Evolutionary conservation across 2,888 invertebrate genomes (phyloP).

Genomic region (Ormia ochracea): DNA sequence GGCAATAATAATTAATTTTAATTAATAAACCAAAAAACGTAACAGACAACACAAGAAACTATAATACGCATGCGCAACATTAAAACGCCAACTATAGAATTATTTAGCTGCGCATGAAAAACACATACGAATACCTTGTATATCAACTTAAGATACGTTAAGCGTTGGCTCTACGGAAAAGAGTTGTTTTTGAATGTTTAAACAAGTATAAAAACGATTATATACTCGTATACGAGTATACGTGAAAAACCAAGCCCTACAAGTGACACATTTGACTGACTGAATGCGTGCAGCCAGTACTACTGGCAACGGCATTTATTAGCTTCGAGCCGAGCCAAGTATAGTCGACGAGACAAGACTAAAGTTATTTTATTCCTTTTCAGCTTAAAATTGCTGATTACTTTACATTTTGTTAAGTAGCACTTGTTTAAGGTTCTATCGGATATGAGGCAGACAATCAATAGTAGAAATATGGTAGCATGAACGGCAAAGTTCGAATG

Average conservation of each 20-base stretch:
- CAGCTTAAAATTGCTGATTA: slow-evolving; percentile 36
- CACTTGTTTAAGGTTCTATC: slow-evolving; percentile 42
- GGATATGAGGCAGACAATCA: slow-evolving; percentile 57
- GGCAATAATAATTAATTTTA: slow-evolving; percentile 42
- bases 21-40: slow-evolving; percentile 56
- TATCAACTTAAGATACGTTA: background rate
- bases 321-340: background rate
- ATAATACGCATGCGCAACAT: background rate
- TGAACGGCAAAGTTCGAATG: slow-evolving; percentile 8
- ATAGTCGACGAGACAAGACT: background rate
- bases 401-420: background rate
- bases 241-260: slow-evolving; percentile 38
- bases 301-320: background rate
- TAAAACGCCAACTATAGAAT: slow-evolving; percentile 30
- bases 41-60: slow-evolving; percentile 22
- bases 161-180: background rate
- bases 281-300: slow-evolving; percentile 60
- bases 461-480: background rate
- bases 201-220: background rate
- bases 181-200: slow-evolving; percentile 14
- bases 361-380: background rate
- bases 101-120: slow-evolving; percentile 1
- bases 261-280: slow-evolving; percentile 61
- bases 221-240: slow-evolving; percentile 23
- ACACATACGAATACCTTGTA: background rate